A percentile compares a stretch with the other conserved stretches of the same genome.
Conservation (phyloP, 2,797 vertebrate genomes). For the Danio choprae region DNA sequence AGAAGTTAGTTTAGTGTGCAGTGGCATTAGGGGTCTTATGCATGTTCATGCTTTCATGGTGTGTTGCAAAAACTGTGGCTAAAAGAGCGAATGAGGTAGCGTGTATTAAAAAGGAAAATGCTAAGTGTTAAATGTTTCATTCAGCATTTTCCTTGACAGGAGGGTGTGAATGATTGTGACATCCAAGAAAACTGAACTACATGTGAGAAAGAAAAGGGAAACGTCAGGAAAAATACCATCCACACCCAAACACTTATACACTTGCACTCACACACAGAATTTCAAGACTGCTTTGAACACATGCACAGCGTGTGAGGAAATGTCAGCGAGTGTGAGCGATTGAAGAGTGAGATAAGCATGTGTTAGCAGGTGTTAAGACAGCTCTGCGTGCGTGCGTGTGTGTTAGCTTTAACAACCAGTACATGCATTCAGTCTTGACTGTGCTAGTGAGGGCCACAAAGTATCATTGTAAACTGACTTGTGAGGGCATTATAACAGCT, state of each 20-base stretch:
- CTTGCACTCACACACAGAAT: neutral
- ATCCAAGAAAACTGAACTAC: neutral
- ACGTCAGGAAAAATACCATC: neutral
- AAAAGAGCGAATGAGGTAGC: neutral
- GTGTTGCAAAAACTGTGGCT: neutral
- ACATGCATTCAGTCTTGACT: neutral
- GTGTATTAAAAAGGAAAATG: neutral
- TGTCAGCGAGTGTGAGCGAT: slow-evolving; percentile 21
- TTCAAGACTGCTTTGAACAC: neutral
- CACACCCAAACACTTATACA: slow-evolving; percentile 58
- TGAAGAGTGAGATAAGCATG: neutral
- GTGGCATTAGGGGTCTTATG: neutral
- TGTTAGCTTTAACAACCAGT: neutral
- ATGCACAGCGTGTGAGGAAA: neutral
- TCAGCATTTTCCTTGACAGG: slow-evolving; percentile 14
- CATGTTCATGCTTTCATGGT: neutral
- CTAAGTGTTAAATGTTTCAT: slow-evolving; percentile 46
- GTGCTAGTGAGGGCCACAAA: neutral
- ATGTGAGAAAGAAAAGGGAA: neutral
- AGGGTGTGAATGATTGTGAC: slow-evolving; percentile 39
- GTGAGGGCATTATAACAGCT: neutral
- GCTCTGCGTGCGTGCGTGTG: slow-evolving; percentile 1
- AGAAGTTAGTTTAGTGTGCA: neutral
- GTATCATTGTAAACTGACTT: neutral
- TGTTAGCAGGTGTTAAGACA: slow-evolving; percentile 16